Base-by-base conservation (phyloP, 2,113 vertebrate genomes). In the Pelusios castaneus region DNA sequence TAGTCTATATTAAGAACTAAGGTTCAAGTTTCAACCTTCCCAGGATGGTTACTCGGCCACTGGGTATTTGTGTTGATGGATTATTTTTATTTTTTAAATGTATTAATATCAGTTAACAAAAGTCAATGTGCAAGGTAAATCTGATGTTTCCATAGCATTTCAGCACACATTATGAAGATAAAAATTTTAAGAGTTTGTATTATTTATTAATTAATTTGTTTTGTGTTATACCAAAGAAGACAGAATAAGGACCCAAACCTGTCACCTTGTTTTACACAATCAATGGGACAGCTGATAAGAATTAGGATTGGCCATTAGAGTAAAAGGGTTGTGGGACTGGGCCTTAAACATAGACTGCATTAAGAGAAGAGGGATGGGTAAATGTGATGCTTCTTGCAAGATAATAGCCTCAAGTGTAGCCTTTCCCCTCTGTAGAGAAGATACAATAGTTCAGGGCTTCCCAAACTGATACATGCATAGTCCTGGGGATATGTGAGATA, bases 1-100 rank as follows among this genome's bases (percentile, higher is more conserved):
- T 27, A 17, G 51, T 8, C 10, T 1, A 0, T 80, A 11, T 60
- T 77, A 83, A 91, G 17, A 47, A n/a, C 3, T 86, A 4, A 43
- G 56, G 81, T 85, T 91, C 1, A 31, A 56, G 45, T 8, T 2
- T 77, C 16, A 8, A 1, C 76, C 91, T 89, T 90, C 6, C 31
- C 4, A 22, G 0, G 47, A 47, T 85, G 10, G 70, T 91, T 92
- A 76, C 1, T n/a, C 67, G n/a, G 6, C 21, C 2, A 0, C 73
- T 85, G 0, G 0, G 1, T 29, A 2, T 21, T n/a, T 38, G 1
- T 25, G 27, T 7, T 54, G 43, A 22, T 47, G 54, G 41, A 47
- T 60, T 92, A 16, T 80, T 51, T 77, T 82, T 91, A 89, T 91
- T 85, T 19, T 87, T 94, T 10, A 80, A 43, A 34, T 22, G 7